phyloP scores from a whole-genome alignment of 2,797 vertebrate genomes.

The Melanitta fusca region DNA sequence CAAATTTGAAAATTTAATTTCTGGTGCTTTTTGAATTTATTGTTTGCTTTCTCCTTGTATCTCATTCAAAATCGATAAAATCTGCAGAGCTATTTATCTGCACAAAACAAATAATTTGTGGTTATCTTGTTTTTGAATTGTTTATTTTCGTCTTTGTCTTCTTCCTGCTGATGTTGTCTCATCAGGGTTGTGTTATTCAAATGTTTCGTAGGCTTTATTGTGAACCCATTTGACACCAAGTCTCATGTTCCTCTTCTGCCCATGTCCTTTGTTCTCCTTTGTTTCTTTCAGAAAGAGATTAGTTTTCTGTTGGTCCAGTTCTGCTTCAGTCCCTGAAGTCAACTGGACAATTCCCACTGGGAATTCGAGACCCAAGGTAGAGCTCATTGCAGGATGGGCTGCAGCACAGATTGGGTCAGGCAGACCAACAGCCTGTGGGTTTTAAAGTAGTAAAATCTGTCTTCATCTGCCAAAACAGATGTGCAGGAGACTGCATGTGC shows the following conservation, averaged over 20 bases:
- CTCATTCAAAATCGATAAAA: background rate
- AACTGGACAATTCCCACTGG: background rate
- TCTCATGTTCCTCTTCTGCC: background rate
- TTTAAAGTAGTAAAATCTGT: background rate
- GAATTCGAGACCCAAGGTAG: background rate
- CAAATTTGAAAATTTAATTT: background rate
- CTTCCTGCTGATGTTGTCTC: slow-evolving; percentile 18
- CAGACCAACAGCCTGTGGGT: background rate
- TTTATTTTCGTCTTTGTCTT: slow-evolving; percentile 30
- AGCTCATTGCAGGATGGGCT: fast-evolving
- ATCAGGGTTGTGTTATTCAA: background rate
- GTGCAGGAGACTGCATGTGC: background rate
- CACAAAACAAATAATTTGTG: slow-evolving; percentile 37
- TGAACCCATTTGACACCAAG: slow-evolving; percentile 47
- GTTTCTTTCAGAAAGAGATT: background rate
- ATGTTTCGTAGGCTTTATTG: background rate
- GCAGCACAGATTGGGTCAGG: background rate
- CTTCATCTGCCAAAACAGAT: background rate
- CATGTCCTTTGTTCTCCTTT: background rate
- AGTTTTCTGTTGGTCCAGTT: background rate
- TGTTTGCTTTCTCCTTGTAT: background rate
- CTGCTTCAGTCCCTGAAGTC: background rate
- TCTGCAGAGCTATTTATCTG: background rate
- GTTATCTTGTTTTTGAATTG: slow-evolving; percentile 32
- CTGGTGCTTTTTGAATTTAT: background rate